These are phyloP conservation scores for Cyprinus carpio DNA, from an alignment of 2,113 vertebrate genomes.

Conservation along the genomic window DNA sequence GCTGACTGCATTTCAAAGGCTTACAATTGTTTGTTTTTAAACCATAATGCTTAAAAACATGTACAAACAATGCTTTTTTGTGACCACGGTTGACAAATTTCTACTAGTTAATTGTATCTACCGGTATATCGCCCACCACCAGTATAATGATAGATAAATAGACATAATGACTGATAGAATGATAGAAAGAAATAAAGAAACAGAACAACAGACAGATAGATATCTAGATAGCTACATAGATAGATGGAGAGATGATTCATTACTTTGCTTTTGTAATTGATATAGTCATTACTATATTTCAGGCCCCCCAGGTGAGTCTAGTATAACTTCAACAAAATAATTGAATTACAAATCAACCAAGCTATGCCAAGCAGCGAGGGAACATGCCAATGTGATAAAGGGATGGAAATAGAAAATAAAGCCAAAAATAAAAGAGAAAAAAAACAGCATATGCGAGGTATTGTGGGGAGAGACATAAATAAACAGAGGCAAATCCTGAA, in stretches of 20 bases:
- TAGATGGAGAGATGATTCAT: neutral
- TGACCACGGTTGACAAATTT: no score
- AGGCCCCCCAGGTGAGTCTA: slow-evolving; percentile 21
- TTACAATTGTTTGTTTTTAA: no score
- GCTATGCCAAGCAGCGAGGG: neutral
- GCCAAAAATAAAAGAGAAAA: slow-evolving; percentile 32
- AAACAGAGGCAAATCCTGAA: slow-evolving; percentile 53
- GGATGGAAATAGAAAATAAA: neutral
- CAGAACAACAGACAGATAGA: neutral
- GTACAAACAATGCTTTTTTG: no score
- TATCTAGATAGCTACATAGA: neutral
- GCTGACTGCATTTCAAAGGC: no score
- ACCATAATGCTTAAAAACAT: no score
- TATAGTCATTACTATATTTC: neutral
- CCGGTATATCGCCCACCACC: no score
- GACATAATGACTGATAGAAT: no score
- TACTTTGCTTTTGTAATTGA: neutral
- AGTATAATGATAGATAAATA: no score
- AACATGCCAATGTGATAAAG: slow-evolving; percentile 1
- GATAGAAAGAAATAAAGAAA: neutral
- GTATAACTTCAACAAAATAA: slow-evolving; percentile 26
- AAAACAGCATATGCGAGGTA: slow-evolving; percentile 28
- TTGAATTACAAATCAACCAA: slow-evolving; percentile 36
- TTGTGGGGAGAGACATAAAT: slow-evolving; percentile 29
- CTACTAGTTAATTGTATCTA: no score